A percentile compares a stretch with the other conserved stretches of the same genome.
phyloP scores from a whole-genome alignment of 1,140 invertebrate species.

The Ephestia elutella region DNA sequence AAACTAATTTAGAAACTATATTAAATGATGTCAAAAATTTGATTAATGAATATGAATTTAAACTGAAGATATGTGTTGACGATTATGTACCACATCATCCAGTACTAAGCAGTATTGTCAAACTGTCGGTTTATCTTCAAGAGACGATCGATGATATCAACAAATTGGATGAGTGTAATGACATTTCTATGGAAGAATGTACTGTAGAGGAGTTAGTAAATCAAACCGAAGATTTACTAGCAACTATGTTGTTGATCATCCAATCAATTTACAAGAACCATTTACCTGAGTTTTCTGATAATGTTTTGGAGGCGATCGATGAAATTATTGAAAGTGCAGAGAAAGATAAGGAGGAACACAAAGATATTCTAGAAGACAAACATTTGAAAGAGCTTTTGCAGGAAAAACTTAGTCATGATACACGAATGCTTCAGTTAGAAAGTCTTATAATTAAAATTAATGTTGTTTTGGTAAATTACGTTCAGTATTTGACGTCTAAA shows the following conservation, averaged over 20 bases:
- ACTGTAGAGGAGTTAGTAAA: slow-evolving; percentile 40
- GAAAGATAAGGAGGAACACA: slow-evolving; percentile 54
- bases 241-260: slow-evolving; percentile 77
- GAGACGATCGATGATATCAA: slow-evolving; percentile 32
- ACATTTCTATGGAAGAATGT: slow-evolving; percentile 32
- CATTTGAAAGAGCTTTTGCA: slow-evolving; percentile 79
- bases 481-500: slow-evolving; percentile 33
- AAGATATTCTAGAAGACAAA: slow-evolving; percentile 75
- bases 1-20: slow-evolving; percentile 47
- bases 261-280: slow-evolving; percentile 83
- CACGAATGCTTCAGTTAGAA: slow-evolving; percentile 74
- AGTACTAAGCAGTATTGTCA: slow-evolving; percentile 46
- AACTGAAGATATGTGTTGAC: slow-evolving; percentile 29
- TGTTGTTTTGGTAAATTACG: slow-evolving; percentile 34
- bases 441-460: slow-evolving; percentile 40
- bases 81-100: slow-evolving; percentile 47
- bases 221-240: slow-evolving; percentile 75
- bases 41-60: slow-evolving; percentile 50
- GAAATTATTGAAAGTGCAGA: slow-evolving; percentile 59
- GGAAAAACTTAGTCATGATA: slow-evolving; percentile 76
- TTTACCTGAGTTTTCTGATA: slow-evolving; percentile 36
- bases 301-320: slow-evolving; percentile 54
- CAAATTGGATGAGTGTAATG: slow-evolving; percentile 29
- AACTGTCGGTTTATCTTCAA: slow-evolving; percentile 43
- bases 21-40: slow-evolving; percentile 42